These are phyloP conservation scores for Lycophotia porphyrea DNA, from an alignment of 2,888 invertebrate genomes.

Conservation along the genomic window DNA sequence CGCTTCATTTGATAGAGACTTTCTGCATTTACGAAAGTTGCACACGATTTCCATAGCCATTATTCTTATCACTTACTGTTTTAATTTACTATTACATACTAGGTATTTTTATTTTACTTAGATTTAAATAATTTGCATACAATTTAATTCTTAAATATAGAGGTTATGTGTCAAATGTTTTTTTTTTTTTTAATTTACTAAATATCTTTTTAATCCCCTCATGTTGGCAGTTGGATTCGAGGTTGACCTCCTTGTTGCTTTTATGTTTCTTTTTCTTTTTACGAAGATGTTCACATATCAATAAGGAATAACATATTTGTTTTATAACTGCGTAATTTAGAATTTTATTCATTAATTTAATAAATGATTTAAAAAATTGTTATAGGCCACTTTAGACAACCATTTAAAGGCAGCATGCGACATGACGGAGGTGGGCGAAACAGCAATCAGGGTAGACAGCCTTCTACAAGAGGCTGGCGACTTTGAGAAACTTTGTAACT, in stretches of 20 bases:
- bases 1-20: slow-evolving; percentile 84
- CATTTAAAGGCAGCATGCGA: slow-evolving; percentile 95
- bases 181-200: neutral
- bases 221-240: slow-evolving; percentile 9
- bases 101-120: neutral
- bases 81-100: slow-evolving; percentile 17
- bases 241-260: slow-evolving; percentile 24
- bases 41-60: slow-evolving; percentile 84
- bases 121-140: slow-evolving; percentile 20
- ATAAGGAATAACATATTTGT: neutral
- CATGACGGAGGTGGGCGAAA: slow-evolving; percentile 97
- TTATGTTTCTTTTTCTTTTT: neutral
- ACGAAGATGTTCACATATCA: neutral
- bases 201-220: neutral
- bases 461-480: slow-evolving; percentile 94
- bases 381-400: slow-evolving; percentile 93
- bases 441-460: slow-evolving; percentile 94
- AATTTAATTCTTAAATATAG: neutral
- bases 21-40: slow-evolving; percentile 89
- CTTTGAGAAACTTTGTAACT: slow-evolving; percentile 94
- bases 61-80: slow-evolving; percentile 30
- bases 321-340: neutral
- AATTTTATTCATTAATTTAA: neutral
- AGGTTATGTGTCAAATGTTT: slow-evolving; percentile 36
- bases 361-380: neutral